phyloP scores from a whole-genome alignment of 64 coral and sea anemone species.

The Actinia tenebrosa region DNA sequence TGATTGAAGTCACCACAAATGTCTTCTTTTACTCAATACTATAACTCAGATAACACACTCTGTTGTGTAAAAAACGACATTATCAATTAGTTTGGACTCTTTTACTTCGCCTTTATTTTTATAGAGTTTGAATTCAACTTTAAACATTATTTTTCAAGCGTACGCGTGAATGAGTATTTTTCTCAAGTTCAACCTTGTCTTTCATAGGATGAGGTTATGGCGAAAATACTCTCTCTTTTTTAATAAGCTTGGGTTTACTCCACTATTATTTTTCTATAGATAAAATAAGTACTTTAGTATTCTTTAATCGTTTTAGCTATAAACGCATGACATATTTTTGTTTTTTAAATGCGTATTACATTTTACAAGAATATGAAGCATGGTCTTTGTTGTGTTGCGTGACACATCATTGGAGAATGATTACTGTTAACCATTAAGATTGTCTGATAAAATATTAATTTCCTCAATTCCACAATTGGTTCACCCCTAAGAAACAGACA shows the following conservation, averaged over 20 bases:
- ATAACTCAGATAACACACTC: not conserved
- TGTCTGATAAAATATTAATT: not conserved
- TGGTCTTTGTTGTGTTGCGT: constrained; percentile 13
- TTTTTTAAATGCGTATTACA: not conserved
- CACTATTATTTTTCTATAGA: not conserved
- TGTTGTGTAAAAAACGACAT: not conserved
- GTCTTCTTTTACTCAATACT: not conserved
- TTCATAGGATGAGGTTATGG: not conserved
- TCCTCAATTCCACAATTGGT: not conserved
- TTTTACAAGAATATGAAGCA: not conserved
- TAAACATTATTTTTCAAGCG: not conserved
- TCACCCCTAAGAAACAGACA: not conserved
- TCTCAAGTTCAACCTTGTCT: not conserved
- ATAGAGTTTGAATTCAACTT: not conserved
- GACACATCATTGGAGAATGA: not conserved
- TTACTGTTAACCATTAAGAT: not conserved
- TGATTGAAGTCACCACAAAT: not conserved
- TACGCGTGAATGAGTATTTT: not conserved
- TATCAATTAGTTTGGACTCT: not conserved
- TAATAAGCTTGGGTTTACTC: not conserved
- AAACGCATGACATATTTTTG: not conserved
- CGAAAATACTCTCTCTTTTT: not conserved
- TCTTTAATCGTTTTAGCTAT: not conserved
- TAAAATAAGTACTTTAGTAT: not conserved
- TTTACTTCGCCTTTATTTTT: not conserved